A percentile compares a stretch with the other conserved stretches of the same genome.
phyloP scores from a whole-genome alignment of 2,888 invertebrate species.

The Pollenia labialis region DNA sequence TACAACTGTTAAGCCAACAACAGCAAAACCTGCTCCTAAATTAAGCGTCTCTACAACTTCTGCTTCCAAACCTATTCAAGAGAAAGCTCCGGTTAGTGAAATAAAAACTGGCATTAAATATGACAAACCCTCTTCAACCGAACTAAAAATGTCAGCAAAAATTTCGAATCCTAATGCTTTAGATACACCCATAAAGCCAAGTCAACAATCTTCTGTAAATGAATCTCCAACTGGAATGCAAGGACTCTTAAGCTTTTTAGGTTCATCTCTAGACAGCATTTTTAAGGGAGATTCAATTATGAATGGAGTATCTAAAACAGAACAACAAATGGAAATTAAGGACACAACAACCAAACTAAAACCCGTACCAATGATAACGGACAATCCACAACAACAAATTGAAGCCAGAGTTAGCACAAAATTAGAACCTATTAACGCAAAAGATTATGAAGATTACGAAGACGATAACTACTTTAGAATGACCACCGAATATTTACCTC shows the following conservation, averaged over 20 bases:
- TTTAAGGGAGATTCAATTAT: conserved; percentile 77
- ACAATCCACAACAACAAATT: conserved; percentile 41
- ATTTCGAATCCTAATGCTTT: conserved; percentile 54
- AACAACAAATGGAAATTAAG: conserved; percentile 57
- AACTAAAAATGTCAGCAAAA: conserved; percentile 51
- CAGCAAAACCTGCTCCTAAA: conserved; percentile 30
- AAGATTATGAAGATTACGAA: conserved; percentile 67
- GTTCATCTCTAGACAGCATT: conserved; percentile 80
- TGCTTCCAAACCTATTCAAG: conserved; percentile 28
- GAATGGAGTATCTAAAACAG: not conserved
- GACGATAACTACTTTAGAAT: conserved; percentile 72
- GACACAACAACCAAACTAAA: conserved; percentile 71
- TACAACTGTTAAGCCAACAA: conserved; percentile 42
- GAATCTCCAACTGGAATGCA: conserved; percentile 78
- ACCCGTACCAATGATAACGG: conserved; percentile 55
- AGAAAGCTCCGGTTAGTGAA: conserved; percentile 40
- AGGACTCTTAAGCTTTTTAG: conserved; percentile 82
- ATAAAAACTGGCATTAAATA: conserved; percentile 21
- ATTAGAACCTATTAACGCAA: conserved; percentile 75
- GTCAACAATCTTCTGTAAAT: conserved; percentile 29
- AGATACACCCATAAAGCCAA: conserved; percentile 51
- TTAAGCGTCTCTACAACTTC: conserved; percentile 22
- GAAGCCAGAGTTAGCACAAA: conserved; percentile 77
- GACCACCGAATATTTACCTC: conserved; percentile 78
- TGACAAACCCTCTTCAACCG: conserved; percentile 35